phyloP scores from a whole-genome alignment of 1,140 invertebrate species.

The Ceratoteleas bidentatus region DNA sequence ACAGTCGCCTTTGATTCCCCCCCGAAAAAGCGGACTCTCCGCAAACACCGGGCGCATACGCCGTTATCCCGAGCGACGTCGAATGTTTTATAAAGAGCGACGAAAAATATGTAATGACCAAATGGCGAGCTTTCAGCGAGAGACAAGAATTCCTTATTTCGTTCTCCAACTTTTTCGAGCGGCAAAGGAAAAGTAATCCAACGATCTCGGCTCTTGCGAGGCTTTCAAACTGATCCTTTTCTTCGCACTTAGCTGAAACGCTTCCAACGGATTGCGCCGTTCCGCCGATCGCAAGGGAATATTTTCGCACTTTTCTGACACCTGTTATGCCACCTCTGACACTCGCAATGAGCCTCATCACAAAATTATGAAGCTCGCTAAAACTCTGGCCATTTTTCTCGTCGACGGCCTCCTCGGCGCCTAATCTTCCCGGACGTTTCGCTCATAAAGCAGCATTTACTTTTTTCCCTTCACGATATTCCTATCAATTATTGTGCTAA shows the following conservation, averaged over 20 bases:
- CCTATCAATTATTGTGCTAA: too few species aligned
- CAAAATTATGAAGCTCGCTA: too few species aligned
- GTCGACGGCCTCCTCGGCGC: too few species aligned
- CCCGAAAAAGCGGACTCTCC: too few species aligned
- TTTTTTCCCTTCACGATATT: too few species aligned
- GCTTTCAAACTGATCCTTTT: conserved; percentile 48
- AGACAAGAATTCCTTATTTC: conserved; percentile 30
- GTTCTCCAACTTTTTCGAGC: conserved; percentile 30
- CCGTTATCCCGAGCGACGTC: too few species aligned
- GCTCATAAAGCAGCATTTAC: too few species aligned
- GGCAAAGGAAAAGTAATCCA: conserved; percentile 42
- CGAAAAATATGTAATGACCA: not conserved
- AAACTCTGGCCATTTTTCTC: too few species aligned
- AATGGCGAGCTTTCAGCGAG: conserved; percentile 3
- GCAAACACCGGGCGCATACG: too few species aligned
- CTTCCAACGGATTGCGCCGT: conserved; percentile 45
- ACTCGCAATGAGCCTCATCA: not conserved
- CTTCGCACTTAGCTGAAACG: conserved; percentile 46
- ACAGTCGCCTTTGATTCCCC: too few species aligned
- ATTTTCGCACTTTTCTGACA: conserved; percentile 5
- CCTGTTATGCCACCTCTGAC: not conserved
- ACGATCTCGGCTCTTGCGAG: conserved; percentile 31
- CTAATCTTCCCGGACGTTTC: too few species aligned
- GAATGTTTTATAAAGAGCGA: not conserved
- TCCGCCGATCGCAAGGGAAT: conserved; percentile 7